Evolutionary conservation across 2,888 invertebrate genomes (phyloP).

Genomic region (Drepana falcataria): DNA sequence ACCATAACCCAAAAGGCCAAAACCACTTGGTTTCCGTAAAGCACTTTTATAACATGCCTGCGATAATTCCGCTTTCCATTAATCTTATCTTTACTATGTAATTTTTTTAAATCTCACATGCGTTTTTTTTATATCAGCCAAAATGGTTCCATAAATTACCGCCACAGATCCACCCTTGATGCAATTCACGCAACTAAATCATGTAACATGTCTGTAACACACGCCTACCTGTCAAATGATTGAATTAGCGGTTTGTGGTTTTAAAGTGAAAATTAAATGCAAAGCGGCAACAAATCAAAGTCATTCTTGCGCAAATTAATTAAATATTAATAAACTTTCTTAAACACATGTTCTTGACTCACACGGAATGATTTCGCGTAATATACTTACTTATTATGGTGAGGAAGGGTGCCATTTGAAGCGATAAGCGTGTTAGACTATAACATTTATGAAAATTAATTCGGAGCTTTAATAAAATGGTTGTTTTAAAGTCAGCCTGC

Average conservation of each 20-base stretch:
- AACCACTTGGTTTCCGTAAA: no score
- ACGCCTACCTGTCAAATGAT: constrained; percentile 50
- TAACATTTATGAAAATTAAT: neutral
- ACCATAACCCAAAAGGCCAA: no score
- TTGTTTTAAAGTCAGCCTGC: no score
- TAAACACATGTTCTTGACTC: constrained; percentile 72
- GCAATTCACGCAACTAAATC: no score
- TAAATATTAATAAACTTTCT: constrained; percentile 76
- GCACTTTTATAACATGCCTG: no score
- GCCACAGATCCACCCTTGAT: no score
- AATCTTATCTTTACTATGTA: no score
- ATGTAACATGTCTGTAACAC: no score
- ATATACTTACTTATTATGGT: constrained; percentile 8
- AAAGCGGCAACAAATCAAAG: constrained; percentile 66
- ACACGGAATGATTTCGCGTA: constrained; percentile 28
- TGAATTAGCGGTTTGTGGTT: constrained; percentile 58
- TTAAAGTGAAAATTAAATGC: constrained; percentile 58
- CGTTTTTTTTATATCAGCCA: no score
- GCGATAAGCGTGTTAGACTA: constrained; percentile 16
- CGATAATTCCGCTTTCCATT: no score
- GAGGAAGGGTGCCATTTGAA: constrained; percentile 12
- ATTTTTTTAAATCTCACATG: no score
- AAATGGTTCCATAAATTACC: no score
- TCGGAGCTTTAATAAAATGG: neutral
- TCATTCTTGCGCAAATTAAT: constrained; percentile 47